Conservation (phyloP, 1,140 invertebrate genomes). For the Caenorhabditis latens region DNA sequence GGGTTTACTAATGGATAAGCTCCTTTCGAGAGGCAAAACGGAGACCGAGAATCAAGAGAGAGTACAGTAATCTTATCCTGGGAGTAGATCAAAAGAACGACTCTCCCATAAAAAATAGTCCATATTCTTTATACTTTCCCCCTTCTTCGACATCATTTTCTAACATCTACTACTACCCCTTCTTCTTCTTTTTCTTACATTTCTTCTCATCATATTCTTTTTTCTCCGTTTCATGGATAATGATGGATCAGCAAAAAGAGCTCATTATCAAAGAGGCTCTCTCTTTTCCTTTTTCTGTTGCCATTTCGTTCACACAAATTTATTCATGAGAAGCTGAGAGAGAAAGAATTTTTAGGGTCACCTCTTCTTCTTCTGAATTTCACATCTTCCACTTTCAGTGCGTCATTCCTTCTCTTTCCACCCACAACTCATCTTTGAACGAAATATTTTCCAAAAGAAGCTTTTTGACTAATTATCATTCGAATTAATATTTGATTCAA, state of each 20-base stretch:
- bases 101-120: too few species aligned
- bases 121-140: too few species aligned
- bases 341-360: neutral
- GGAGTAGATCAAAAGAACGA: too few species aligned
- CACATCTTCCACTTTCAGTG: constrained; percentile 20
- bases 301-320: constrained; percentile 40
- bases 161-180: too few species aligned
- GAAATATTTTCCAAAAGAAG: neutral
- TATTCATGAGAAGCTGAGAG: constrained; percentile 46
- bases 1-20: too few species aligned
- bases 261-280: constrained; percentile 21
- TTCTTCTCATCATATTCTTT: neutral
- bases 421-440: neutral
- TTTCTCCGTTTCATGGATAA: constrained; percentile 5
- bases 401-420: neutral
- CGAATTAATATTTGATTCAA: neutral
- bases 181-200: neutral
- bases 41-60: too few species aligned
- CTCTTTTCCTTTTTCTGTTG: neutral
- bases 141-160: too few species aligned
- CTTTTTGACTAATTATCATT: too few species aligned
- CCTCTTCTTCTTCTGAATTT: constrained; percentile 27
- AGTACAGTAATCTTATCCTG: too few species aligned
- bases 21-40: too few species aligned
- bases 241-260: constrained; percentile 44